These are phyloP conservation scores for Diglossa cyanea DNA, from an alignment of 2,797 vertebrate species.

Conservation along the genomic window DNA sequence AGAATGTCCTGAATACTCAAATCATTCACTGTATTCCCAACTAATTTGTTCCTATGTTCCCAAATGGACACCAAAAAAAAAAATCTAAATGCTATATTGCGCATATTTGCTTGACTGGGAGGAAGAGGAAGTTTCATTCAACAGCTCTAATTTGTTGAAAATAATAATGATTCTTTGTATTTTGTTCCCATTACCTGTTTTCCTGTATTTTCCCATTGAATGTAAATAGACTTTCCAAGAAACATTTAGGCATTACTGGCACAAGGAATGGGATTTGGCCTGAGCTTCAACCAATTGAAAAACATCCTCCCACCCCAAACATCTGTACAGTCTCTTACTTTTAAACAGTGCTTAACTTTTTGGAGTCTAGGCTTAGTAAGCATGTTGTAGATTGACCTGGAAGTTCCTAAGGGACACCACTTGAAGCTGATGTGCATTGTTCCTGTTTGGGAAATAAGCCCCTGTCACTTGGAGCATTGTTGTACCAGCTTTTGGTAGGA, in stretches of 20 bases:
- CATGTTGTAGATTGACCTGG: background rate
- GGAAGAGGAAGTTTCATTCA: background rate
- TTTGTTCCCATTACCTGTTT: background rate
- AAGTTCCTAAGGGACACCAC: background rate
- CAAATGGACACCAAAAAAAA: background rate
- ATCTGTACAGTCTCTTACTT: background rate
- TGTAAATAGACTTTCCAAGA: background rate
- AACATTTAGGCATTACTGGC: background rate
- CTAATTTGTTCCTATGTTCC: background rate
- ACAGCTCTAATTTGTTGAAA: background rate
- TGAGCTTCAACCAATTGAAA: background rate
- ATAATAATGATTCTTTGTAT: background rate
- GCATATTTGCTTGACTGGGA: background rate
- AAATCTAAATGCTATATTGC: fast-evolving
- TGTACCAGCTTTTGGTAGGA: background rate
- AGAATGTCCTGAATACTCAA: background rate
- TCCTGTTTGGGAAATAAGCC: background rate
- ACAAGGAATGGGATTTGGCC: background rate
- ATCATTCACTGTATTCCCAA: background rate
- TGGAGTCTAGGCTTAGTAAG: background rate
- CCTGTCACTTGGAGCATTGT: fast-evolving
- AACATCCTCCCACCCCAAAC: background rate
- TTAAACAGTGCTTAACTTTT: background rate
- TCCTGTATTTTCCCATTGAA: background rate
- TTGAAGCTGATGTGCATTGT: background rate